Conservation (phyloP, 2,797 vertebrate species). For the Acipenser ruthenus region DNA sequence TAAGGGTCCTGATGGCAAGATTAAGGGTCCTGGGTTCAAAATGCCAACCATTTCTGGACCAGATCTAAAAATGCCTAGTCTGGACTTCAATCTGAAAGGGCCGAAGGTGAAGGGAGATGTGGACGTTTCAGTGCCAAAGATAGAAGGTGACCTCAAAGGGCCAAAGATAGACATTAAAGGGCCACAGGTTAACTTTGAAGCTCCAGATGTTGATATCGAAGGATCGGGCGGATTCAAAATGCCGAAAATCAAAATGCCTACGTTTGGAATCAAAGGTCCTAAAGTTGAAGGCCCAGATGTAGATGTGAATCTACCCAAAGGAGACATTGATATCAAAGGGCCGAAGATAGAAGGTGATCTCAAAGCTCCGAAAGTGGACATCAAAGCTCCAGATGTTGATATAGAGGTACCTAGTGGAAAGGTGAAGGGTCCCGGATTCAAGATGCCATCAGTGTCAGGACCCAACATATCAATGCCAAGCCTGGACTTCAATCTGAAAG, state of each 20-base stretch:
- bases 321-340: too few relatives aligned
- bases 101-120: neutral
- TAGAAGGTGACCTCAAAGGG: neutral
- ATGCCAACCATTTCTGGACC: neutral
- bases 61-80: neutral
- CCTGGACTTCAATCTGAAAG: slow-evolving; percentile 1
- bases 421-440: neutral
- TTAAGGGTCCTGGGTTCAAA: neutral
- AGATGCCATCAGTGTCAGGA: neutral
- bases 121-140: slow-evolving; percentile 1
- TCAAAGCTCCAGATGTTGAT: too few relatives aligned
- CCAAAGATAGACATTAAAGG: neutral
- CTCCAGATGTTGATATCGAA: neutral
- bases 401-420: neutral
- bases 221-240: too few relatives aligned
- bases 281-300: too few relatives aligned
- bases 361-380: too few relatives aligned
- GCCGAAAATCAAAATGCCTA: too few relatives aligned
- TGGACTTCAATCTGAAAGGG: neutral
- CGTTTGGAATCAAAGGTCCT: too few relatives aligned
- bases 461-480: neutral
- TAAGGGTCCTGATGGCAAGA: neutral
- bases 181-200: too few relatives aligned
- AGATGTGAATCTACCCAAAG: too few relatives aligned
- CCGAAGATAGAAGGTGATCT: too few relatives aligned